Conservation (phyloP, 1,140 invertebrate genomes). For the Neodiprion fabricii region DNA sequence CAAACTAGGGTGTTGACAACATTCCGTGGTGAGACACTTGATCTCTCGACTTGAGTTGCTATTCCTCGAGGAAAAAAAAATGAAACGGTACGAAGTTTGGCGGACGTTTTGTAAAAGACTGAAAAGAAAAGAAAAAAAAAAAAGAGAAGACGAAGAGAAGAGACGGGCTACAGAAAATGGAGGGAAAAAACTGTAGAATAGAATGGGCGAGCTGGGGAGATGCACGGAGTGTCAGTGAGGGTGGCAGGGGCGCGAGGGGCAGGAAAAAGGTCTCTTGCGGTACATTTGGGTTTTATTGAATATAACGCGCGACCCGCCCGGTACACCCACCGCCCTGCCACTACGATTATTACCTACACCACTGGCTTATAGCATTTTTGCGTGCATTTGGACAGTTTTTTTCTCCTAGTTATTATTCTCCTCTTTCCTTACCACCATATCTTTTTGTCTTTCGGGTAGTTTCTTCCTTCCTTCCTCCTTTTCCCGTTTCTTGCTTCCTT, state of each 20-base stretch:
- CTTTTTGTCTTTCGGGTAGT: too few relatives aligned
- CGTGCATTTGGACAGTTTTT: conserved; percentile 39
- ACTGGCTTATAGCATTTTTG: conserved; percentile 42
- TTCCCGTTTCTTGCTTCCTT: not conserved
- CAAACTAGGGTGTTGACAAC: too few relatives aligned
- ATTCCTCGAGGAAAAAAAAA: too few relatives aligned
- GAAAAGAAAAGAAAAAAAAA: not conserved
- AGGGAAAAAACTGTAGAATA: not conserved
- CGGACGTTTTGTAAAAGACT: not conserved
- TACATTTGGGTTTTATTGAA: conserved; percentile 54
- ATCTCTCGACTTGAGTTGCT: too few relatives aligned
- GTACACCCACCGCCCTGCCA: conserved; percentile 9
- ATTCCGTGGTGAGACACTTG: too few relatives aligned
- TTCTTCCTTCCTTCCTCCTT: too few relatives aligned
- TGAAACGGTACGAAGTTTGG: too few relatives aligned
- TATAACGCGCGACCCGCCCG: conserved; percentile 35
- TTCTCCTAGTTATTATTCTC: conserved; percentile 2
- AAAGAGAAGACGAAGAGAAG: not conserved
- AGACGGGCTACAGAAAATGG: not conserved
- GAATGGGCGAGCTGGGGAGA: not conserved
- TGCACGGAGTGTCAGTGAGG: not conserved
- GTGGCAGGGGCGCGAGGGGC: conserved; percentile 12
- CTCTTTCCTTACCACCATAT: too few relatives aligned
- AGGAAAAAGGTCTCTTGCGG: conserved; percentile 42
- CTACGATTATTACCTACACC: conserved; percentile 42